Percentiles rank a stretch among this genome's conserved stretches.
Evolutionary conservation across 23 tunicate species (phyloP).

Genomic region (Phallusia fumigata): DNA sequence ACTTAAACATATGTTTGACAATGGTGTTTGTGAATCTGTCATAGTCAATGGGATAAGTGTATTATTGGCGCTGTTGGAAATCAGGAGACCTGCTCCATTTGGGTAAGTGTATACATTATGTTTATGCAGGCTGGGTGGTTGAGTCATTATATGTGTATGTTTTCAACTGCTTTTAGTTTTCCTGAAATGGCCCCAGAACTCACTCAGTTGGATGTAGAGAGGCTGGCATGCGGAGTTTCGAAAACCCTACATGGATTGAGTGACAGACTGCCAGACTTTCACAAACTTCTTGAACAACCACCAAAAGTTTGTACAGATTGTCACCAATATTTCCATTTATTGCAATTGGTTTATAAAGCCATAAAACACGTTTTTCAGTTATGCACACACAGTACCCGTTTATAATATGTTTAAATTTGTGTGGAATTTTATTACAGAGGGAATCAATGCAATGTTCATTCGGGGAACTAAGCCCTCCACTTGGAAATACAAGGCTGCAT

Average conservation of each 20-base stretch:
- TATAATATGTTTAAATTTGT: too few relatives aligned
- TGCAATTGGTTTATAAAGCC: too few relatives aligned
- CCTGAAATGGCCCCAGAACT: slow-evolving; percentile 93
- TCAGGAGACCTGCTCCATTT: slow-evolving; percentile 95
- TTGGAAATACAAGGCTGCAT: slow-evolving; percentile 89
- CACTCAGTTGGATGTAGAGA: slow-evolving; percentile 87
- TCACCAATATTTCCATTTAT: too few relatives aligned
- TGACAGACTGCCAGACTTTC: slow-evolving; percentile 76
- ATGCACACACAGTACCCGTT: too few relatives aligned
- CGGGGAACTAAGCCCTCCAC: slow-evolving; percentile 84
- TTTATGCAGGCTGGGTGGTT: too few relatives aligned
- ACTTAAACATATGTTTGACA: slow-evolving; percentile 81
- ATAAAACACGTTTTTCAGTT: too few relatives aligned
- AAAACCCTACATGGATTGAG: slow-evolving; percentile 83
- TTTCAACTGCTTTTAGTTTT: slow-evolving; percentile 41
- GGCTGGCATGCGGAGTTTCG: slow-evolving; percentile 81
- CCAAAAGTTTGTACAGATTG: slow-evolving; percentile 69
- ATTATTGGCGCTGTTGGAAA: slow-evolving; percentile 81
- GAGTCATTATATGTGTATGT: not conserved
- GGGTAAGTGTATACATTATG: slow-evolving; percentile 49
- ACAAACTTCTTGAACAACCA: slow-evolving; percentile 67
- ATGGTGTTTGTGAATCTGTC: slow-evolving; percentile 78
- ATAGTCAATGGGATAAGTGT: slow-evolving; percentile 92
- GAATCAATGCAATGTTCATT: slow-evolving; percentile 83
- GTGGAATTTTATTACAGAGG: slow-evolving; percentile 36